Evolutionary conservation across 2,888 invertebrate species (phyloP).

Genomic region (Callimorpha dominula): DNA sequence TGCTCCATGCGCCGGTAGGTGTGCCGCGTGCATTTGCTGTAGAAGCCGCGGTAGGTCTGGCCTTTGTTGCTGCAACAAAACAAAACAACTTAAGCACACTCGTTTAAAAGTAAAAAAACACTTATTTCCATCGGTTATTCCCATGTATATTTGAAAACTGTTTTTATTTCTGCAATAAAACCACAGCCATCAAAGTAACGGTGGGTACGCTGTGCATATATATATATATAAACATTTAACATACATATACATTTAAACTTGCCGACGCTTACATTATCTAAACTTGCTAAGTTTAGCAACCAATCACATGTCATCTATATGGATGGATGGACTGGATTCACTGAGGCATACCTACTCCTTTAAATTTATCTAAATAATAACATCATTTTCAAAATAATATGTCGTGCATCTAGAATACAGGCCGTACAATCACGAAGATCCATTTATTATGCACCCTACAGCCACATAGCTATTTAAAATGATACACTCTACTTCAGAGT

Average conservation of each 20-base stretch:
- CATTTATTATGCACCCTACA: not conserved
- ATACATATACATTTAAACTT: not conserved
- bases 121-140: not conserved
- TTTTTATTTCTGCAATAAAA: not conserved
- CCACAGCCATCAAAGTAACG: not conserved
- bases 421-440: not conserved
- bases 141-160: not conserved
- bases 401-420: not conserved
- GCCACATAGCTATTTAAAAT: constrained; percentile 50
- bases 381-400: not conserved
- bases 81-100: constrained; percentile 16
- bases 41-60: constrained; percentile 93
- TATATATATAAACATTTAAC: no score
- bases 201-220: not conserved
- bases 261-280: not conserved
- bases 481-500: constrained; percentile 65
- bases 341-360: not conserved
- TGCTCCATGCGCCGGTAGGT: constrained; percentile 91
- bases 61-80: constrained; percentile 91
- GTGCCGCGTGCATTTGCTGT: constrained; percentile 98
- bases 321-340: no score
- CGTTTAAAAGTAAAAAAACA: not conserved
- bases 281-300: not conserved
- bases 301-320: not conserved
- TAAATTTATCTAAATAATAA: not conserved